Percentiles rank a stretch among this genome's conserved stretches.
Evolutionary conservation across 2,888 invertebrate species (phyloP).

Genomic region (Phytoseiulus persimilis): DNA sequence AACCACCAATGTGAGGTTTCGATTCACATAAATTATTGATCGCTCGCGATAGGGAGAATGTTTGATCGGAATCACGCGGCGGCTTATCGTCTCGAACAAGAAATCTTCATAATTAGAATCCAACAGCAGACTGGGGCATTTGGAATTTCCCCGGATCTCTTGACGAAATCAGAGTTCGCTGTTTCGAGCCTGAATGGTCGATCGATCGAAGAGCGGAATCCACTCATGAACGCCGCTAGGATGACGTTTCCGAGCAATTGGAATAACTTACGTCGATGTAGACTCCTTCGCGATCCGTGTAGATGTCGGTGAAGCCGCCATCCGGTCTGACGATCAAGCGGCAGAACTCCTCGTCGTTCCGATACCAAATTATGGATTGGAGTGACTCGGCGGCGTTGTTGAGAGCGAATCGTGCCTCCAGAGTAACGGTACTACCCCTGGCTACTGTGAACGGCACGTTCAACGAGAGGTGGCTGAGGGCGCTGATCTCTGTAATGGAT

Average conservation of each 20-base stretch:
- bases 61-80: no score
- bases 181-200: no score
- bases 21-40: no score
- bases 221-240: no score
- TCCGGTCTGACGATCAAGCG: constrained; percentile 6
- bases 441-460: constrained; percentile 36
- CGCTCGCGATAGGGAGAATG: no score
- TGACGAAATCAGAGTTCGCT: no score
- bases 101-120: no score
- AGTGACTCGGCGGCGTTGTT: constrained; percentile 31
- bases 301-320: constrained; percentile 21
- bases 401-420: constrained; percentile 25
- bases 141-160: no score
- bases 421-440: constrained; percentile 9
- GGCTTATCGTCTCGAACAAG: no score
- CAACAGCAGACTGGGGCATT: no score
- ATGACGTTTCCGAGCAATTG: not conserved
- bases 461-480: constrained; percentile 37
- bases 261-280: constrained; percentile 24
- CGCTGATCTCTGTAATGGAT: constrained; percentile 5
- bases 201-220: no score
- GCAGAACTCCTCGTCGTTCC: constrained; percentile 31
- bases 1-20: no score
- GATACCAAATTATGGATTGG: constrained; percentile 35
- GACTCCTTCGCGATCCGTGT: constrained; percentile 32